Percentiles rank a stretch among this genome's conserved stretches.
Conservation (phyloP, 2,888 invertebrate genomes). For the Suillia variegata region DNA sequence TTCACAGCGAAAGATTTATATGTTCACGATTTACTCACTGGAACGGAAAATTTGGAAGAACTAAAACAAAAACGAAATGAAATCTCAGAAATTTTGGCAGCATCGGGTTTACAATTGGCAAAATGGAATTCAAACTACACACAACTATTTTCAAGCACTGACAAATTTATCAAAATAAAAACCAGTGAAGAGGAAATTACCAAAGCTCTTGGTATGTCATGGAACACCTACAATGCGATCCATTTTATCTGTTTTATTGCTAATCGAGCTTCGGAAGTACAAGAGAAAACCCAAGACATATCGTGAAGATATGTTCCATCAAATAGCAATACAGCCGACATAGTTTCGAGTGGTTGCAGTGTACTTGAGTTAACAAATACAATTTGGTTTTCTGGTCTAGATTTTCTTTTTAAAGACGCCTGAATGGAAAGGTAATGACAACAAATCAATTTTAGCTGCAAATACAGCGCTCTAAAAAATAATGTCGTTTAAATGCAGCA, state of each 20-base stretch:
- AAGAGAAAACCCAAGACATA: neutral
- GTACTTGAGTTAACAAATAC: neutral
- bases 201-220: neutral
- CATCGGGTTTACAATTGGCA: neutral
- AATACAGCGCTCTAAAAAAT: neutral
- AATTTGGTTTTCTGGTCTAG: conserved; percentile 5
- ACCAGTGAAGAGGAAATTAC: neutral
- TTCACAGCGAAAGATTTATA: neutral
- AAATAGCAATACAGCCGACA: conserved; percentile 7
- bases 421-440: neutral
- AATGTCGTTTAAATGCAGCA: neutral
- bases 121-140: neutral
- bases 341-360: neutral
- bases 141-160: neutral
- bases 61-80: conserved; percentile 1
- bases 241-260: neutral
- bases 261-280: conserved; percentile 5
- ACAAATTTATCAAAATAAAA: neutral
- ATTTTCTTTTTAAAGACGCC: neutral
- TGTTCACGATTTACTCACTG: conserved; percentile 9
- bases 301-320: conserved; percentile 1
- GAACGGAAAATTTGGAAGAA: neutral
- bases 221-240: neutral
- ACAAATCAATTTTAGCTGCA: neutral
- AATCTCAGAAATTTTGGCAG: neutral